These are phyloP conservation scores for Muraenolepis orangiensis DNA, from an alignment of 2,797 vertebrate genomes.

Conservation along the genomic window DNA sequence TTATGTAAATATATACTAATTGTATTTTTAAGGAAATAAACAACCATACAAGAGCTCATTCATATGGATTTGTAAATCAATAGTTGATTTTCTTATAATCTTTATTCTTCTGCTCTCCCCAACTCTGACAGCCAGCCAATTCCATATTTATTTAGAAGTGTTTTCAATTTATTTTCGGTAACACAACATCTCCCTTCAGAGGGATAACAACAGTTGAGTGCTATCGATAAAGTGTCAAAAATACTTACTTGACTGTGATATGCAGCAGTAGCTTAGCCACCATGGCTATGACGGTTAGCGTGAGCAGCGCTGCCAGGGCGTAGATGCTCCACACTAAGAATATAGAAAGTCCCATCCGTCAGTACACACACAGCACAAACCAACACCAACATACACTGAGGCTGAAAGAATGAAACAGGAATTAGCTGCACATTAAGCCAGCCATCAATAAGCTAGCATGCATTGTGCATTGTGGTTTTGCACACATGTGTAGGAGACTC, in stretches of 20 bases:
- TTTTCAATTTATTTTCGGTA: neutral
- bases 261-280: constrained; percentile 91
- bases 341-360: constrained; percentile 15
- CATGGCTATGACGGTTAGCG: constrained; percentile 87
- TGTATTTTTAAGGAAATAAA: no score
- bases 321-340: constrained; percentile 92
- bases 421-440: constrained; percentile 35
- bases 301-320: constrained; percentile 86
- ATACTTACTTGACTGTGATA: constrained; percentile 88
- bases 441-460: constrained; percentile 38
- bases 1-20: no score
- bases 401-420: constrained; percentile 34
- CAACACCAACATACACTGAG: constrained; percentile 25
- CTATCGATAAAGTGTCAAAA: neutral
- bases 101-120: neutral
- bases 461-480: constrained; percentile 33
- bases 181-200: neutral
- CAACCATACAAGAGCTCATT: neutral
- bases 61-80: neutral
- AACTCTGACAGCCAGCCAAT: neutral
- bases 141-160: neutral
- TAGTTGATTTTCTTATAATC: neutral
- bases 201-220: neutral
- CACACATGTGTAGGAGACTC: constrained; percentile 48
- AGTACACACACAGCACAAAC: constrained; percentile 30